Evolutionary conservation across 2,888 invertebrate genomes (phyloP).

Genomic region (Melieria picta): DNA sequence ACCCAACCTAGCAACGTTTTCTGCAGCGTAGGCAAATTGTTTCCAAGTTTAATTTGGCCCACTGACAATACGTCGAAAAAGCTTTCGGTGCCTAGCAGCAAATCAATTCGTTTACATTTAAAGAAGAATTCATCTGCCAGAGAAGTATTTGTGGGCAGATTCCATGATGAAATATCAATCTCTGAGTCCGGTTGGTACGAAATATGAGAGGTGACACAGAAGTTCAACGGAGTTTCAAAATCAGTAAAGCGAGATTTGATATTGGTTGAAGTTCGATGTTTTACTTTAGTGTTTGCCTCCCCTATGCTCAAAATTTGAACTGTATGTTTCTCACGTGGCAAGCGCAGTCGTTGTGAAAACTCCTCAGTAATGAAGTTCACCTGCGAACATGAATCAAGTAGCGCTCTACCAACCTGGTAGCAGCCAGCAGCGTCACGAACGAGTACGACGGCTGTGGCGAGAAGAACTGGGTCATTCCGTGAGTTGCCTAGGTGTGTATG

Average conservation of each 20-base stretch:
- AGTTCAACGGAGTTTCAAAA: constrained; percentile 35
- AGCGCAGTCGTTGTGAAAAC: constrained; percentile 30
- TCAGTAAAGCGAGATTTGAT: constrained; percentile 35
- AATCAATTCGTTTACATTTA: constrained; percentile 37
- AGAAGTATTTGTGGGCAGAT: constrained; percentile 33
- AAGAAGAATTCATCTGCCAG: constrained; percentile 37
- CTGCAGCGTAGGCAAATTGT: constrained; percentile 34
- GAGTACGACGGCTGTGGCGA: constrained; percentile 35
- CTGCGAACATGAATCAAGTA: constrained; percentile 39
- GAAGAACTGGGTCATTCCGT: constrained; percentile 9
- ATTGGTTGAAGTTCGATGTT: constrained; percentile 25
- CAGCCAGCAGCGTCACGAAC: constrained; percentile 23
- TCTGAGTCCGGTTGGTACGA: constrained; percentile 33
- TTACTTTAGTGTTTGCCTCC: constrained; percentile 26
- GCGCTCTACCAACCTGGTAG: constrained; percentile 34
- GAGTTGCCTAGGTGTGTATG: not conserved
- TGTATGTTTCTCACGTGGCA: constrained; percentile 31
- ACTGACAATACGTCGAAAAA: constrained; percentile 40
- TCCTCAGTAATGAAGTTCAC: constrained; percentile 37
- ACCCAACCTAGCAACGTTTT: constrained; percentile 39
- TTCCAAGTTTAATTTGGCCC: constrained; percentile 37
- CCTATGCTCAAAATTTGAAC: constrained; percentile 40
- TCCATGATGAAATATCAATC: constrained; percentile 30
- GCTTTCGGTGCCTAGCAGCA: constrained; percentile 35
- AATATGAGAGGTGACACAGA: constrained; percentile 39